A percentile compares a stretch with the other conserved stretches of the same genome.
These are phyloP conservation scores for Drosophila sulfurigaster DNA, from an alignment of 1,140 invertebrate species.

Conservation along the genomic window DNA sequence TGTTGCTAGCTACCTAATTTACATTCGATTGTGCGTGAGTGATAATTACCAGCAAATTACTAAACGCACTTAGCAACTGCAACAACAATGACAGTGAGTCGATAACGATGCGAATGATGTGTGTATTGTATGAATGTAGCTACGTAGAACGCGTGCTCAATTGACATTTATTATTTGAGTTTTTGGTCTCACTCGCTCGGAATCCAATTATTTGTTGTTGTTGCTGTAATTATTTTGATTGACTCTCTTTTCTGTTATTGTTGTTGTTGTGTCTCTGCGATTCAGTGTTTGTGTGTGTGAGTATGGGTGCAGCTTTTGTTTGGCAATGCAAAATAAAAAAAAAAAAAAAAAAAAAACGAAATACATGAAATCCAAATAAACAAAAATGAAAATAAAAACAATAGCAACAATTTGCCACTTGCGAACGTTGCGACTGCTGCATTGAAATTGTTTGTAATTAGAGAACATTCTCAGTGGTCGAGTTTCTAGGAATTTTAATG, in stretches of 20 bases:
- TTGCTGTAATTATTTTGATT: conserved; percentile 60
- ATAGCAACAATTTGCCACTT: conserved; percentile 48
- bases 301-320: conserved; percentile 37
- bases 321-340: conserved; percentile 32
- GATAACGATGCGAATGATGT: conserved; percentile 10
- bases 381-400: conserved; percentile 42
- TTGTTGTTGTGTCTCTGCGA: conserved; percentile 5
- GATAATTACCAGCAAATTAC: conserved; percentile 82
- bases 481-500: conserved; percentile 59
- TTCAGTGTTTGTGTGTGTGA: conserved; percentile 5
- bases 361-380: conserved; percentile 28
- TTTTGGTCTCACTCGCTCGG: conserved; percentile 33
- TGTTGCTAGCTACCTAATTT: conserved; percentile 55
- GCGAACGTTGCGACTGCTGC: conserved; percentile 31
- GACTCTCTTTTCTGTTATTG: conserved; percentile 39
- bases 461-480: conserved; percentile 50
- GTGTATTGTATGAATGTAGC: conserved; percentile 1
- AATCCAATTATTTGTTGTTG: conserved; percentile 35
- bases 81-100: conserved; percentile 31
- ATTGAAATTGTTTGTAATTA: conserved; percentile 55
- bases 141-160: conserved; percentile 59
- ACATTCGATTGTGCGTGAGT: conserved; percentile 80
- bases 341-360: conserved; percentile 18
- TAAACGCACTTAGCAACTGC: conserved; percentile 68
- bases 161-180: conserved; percentile 68